Evolutionary conservation across 2,113 vertebrate genomes (phyloP).

Genomic region (Pungitius pungitius): DNA sequence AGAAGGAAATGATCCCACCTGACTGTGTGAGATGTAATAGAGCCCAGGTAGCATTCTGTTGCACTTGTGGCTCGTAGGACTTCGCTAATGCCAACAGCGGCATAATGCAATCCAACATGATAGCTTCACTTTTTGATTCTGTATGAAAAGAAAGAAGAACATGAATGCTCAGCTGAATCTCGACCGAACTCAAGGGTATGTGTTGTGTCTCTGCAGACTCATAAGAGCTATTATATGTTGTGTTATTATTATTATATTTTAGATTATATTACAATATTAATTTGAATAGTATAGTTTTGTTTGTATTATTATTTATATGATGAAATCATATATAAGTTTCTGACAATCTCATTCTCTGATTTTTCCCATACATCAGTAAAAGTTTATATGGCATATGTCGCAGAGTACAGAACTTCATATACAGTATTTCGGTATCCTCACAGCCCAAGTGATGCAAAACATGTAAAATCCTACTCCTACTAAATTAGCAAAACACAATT

Average conservation of each 20-base stretch:
- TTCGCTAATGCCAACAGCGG: conserved; percentile 81
- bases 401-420: background rate
- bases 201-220: background rate
- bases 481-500: background rate
- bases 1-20: conserved; percentile 64
- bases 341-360: background rate
- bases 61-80: conserved; percentile 82
- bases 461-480: background rate
- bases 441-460: background rate
- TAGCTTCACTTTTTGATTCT: conserved; percentile 81
- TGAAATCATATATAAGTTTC: background rate
- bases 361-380: background rate
- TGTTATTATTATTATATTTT: too few species aligned
- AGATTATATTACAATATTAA: too few species aligned
- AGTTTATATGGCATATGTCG: background rate
- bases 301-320: too few species aligned
- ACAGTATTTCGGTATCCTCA: background rate
- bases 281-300: too few species aligned
- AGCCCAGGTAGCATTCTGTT: conserved; percentile 83
- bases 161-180: background rate
- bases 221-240: too few species aligned
- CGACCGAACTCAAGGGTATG: background rate
- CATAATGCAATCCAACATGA: conserved; percentile 76
- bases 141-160: conserved; percentile 8
- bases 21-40: conserved; percentile 84